Percentiles rank a stretch among this genome's conserved stretches.
These are phyloP conservation scores for Pseudachorutes palmiensis DNA, from an alignment of 1,140 invertebrate species.

Conservation along the genomic window DNA sequence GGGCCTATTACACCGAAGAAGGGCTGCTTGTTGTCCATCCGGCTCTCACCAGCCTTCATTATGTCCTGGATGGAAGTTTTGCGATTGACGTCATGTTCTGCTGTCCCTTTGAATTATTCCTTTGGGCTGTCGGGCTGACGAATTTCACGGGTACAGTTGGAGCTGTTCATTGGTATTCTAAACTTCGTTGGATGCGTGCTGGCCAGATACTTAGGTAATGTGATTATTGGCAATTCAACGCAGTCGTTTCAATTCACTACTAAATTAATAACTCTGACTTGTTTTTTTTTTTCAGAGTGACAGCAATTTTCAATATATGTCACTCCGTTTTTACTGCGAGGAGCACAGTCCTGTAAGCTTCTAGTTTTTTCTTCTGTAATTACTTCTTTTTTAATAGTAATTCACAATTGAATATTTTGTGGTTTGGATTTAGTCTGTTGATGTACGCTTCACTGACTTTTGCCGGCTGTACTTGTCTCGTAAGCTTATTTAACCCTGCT, in stretches of 20 bases:
- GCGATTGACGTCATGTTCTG: slow-evolving; percentile 18
- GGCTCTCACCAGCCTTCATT: slow-evolving; percentile 8
- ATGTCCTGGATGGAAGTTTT: slow-evolving; percentile 21
- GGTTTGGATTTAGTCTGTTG: slow-evolving; percentile 3
- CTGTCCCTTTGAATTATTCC: slow-evolving; percentile 23
- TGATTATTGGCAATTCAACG: not conserved
- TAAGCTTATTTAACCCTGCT: not conserved
- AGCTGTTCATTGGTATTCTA: slow-evolving; percentile 19
- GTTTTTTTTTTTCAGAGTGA: slow-evolving; percentile 13
- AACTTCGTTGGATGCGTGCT: slow-evolving; percentile 19
- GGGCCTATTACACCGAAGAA: slow-evolving; percentile 22
- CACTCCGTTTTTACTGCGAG: slow-evolving; percentile 20
- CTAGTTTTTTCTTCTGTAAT: not conserved
- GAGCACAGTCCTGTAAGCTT: slow-evolving; percentile 9
- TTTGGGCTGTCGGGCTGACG: not conserved
- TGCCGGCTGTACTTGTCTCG: slow-evolving; percentile 16
- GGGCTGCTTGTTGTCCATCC: slow-evolving; percentile 21
- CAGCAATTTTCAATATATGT: slow-evolving; percentile 17
- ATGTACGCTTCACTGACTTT: slow-evolving; percentile 23
- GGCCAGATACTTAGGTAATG: slow-evolving; percentile 19
- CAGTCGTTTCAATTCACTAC: not conserved
- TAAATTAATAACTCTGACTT: not conserved
- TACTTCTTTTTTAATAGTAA: not conserved
- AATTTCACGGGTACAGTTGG: slow-evolving; percentile 12
- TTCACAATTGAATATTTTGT: not conserved